These are phyloP conservation scores for Diplosoma virens DNA, from an alignment of 23 tunicate genomes.

Conservation along the genomic window DNA sequence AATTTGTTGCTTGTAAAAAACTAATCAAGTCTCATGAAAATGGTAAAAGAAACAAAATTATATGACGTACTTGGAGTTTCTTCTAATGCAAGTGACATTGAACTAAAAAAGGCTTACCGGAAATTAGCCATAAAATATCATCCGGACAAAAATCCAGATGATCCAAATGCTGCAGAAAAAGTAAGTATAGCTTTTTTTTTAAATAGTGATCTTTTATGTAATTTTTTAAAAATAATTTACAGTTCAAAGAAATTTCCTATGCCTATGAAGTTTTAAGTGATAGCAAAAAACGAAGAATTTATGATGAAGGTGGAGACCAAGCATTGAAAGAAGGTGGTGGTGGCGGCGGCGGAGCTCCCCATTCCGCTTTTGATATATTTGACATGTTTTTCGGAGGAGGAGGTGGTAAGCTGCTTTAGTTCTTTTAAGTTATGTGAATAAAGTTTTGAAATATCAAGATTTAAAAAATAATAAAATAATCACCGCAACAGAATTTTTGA, in stretches of 20 bases:
- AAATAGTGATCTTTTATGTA: too few relatives aligned
- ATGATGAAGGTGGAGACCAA: constrained; percentile 96
- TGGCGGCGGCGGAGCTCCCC: constrained; percentile 36
- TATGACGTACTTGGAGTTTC: constrained; percentile 38
- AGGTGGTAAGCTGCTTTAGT: constrained; percentile 40
- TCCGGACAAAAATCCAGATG: constrained; percentile 44
- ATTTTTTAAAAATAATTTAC: too few relatives aligned
- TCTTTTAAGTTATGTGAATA: neutral
- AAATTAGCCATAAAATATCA: constrained; percentile 44
- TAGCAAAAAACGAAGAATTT: constrained; percentile 67
- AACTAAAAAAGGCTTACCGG: constrained; percentile 36
- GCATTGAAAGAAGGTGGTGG: constrained; percentile 93
- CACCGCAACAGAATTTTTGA: too few relatives aligned
- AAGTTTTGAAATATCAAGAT: too few relatives aligned
- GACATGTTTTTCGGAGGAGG: constrained; percentile 99
- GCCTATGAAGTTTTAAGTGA: constrained; percentile 98
- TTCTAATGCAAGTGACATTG: constrained; percentile 11
- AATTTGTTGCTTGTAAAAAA: too few relatives aligned
- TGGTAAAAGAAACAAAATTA: constrained; percentile 52
- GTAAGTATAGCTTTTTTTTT: constrained; percentile 3
- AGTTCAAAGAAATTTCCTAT: constrained; percentile 93
- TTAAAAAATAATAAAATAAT: too few relatives aligned
- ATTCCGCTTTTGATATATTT: constrained; percentile 75
- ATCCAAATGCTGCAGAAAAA: constrained; percentile 39
- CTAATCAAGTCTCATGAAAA: constrained; percentile 17